Base-by-base conservation (phyloP, 2,888 invertebrate genomes). In the Smittia sp. region DNA sequence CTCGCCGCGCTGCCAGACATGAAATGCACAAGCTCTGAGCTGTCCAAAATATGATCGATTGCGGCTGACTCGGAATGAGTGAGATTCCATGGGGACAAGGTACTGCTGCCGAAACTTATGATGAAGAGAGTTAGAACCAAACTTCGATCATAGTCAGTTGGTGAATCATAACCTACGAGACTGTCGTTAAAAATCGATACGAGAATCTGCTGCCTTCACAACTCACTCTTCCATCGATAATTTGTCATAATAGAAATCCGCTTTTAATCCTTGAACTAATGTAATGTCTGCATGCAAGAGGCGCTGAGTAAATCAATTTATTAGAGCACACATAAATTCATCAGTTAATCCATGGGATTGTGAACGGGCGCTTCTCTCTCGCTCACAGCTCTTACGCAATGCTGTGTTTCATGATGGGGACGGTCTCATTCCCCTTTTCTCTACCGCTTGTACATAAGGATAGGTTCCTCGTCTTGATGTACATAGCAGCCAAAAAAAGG, bases 181-280 rank as follows among this genome's bases (percentile, higher is more conserved):
- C 63, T 2, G 13, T 63, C 4, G n/a, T 13, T 1, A 52, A 69
- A 69, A 69, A 69, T 69, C 69, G 69, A 69, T 69, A 69, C 9
- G 15, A 54, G 69, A 69, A 27, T 15, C 38, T 54, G 54, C 25
- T 46, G 54, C 20, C 54, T 25, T 68, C 41, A 46, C 20, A 27
- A 69, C 11, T 18, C 52, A 69, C 7, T 24, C 69, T 69, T 46
- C 69, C 54, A 69, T 69, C 69, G 25, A 69, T 69, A 46, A 69
- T 69, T 69, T 69, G 69, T 69, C 69, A 69, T 69, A 69, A 69
- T 54, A 18, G 46, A 69, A 69, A 69, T 69, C 69, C 67, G 54
- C 54, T 27, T 41, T 69, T 69, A 69, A 69, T 69, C 69, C 69
- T 69, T 69, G 69, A 69, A 69, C 69, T 69, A 69, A 69, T 69